Base-by-base conservation (phyloP, 2,113 vertebrate species). In the Opisthocomus hoazin region DNA sequence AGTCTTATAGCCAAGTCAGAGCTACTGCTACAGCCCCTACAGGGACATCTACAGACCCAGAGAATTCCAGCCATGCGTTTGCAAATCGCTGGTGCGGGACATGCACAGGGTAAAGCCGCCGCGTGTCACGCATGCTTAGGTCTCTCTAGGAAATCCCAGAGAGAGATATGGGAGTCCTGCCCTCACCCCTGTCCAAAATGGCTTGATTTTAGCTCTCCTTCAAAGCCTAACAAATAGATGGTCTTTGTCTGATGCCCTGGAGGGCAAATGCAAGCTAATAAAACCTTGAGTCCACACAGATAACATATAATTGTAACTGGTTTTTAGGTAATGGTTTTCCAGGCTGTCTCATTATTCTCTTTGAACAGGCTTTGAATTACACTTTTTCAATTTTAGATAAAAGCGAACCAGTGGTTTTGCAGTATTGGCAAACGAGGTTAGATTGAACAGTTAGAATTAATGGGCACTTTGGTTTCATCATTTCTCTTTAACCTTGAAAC, bases 351-450 rank as follows among this genome's bases (percentile, higher is more conserved):
- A 87, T 95, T 94, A 93, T 89, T 95, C 88, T 60, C 79, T 96
- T 96, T 93, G 85, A 95, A 81, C 79, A 86, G 85, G 76, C 71
- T 96, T 96, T 93, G 96, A 96, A 93, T 94, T 90, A 94, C 17
- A 0, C 34, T 81, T 94, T 87, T 83, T 86, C 84, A 88, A 26
- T 92, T 96, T 92, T 60, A 95, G 92, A 88, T 97, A 92, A 97
- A 93, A 90, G 68, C 46, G 58, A 88, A 77, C 58, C 66, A 70
- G 29, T 58, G 50, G 66, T 32, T 86, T 90, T 92, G 60, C 88
- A 94, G 64, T 92, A 86, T 95, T 94, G 96, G 82, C 85, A 96
- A 95, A 93, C 71, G 64, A 45, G 87, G 61, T 87, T 96, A 96
- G 74, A 76, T 30, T 65, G 68, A 82, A 56, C 8, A 86, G 94